Conservation (phyloP, 2,888 invertebrate genomes). For the Amiota minor region DNA sequence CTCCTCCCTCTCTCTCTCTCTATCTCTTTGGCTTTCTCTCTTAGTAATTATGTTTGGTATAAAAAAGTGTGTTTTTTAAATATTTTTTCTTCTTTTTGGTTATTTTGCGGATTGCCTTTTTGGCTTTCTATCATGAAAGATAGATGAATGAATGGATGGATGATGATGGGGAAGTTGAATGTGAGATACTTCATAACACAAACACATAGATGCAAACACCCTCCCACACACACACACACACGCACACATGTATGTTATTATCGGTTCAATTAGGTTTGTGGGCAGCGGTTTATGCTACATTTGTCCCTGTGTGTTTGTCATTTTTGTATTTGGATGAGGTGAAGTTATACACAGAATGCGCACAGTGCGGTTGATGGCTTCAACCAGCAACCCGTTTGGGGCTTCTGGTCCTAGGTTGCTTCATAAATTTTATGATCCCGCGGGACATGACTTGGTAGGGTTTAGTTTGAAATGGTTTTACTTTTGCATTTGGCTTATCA, state of each 20-base stretch:
- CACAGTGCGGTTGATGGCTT: constrained; percentile 32
- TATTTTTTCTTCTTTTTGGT: constrained; percentile 15
- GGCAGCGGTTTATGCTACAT: constrained; percentile 28
- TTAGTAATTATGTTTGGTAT: background rate
- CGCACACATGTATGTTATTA: constrained; percentile 32
- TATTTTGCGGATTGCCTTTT: constrained; percentile 16
- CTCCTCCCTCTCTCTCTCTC: too few species aligned
- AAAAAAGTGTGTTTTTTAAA: too few species aligned
- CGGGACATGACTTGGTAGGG: constrained; percentile 48
- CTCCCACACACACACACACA: background rate
- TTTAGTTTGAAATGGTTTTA: too few species aligned
- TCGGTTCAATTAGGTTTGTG: constrained; percentile 47
- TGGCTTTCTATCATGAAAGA: background rate
- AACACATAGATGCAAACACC: background rate
- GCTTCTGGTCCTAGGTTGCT: background rate
- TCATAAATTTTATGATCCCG: constrained; percentile 59
- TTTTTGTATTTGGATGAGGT: constrained; percentile 19
- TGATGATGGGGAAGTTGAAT: too few species aligned
- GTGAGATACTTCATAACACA: too few species aligned
- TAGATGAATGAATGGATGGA: too few species aligned
- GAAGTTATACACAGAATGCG: constrained; percentile 48
- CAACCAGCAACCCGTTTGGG: too few species aligned
- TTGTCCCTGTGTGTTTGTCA: constrained; percentile 16
- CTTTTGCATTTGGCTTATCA: too few species aligned
- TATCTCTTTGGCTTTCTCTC: background rate